Percentiles rank a stretch among this genome's conserved stretches.
These are phyloP conservation scores for Pseudolaguvia tuberculata DNA, from an alignment of 2,113 vertebrate species.

Conservation along the genomic window DNA sequence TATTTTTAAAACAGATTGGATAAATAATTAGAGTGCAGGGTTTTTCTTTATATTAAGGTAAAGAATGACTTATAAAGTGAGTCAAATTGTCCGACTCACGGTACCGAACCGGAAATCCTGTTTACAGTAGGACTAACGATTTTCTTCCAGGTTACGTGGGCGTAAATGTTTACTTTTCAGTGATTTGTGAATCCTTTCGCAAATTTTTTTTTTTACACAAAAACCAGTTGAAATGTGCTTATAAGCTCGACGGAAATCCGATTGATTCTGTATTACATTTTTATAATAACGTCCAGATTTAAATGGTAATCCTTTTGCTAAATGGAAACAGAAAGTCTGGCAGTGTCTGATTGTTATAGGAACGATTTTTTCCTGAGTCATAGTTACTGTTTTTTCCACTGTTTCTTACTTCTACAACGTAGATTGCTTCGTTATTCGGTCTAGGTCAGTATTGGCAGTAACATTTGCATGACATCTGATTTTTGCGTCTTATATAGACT, in stretches of 20 bases:
- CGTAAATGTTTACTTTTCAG: background rate
- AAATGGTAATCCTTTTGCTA: constrained; percentile 1
- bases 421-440: background rate
- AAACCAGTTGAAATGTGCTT: background rate
- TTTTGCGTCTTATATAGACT: background rate
- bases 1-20: background rate
- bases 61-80: background rate
- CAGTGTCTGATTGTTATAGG: background rate
- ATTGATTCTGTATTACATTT: background rate
- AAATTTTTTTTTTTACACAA: background rate
- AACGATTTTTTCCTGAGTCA: background rate
- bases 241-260: background rate
- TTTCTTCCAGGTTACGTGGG: background rate
- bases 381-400: background rate
- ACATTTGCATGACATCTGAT: background rate
- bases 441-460: background rate
- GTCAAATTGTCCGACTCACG: background rate
- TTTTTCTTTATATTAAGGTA: background rate
- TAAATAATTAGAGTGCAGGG: background rate
- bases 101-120: background rate
- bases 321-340: constrained; percentile 34
- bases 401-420: background rate
- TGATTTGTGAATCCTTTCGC: background rate
- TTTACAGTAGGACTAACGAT: background rate
- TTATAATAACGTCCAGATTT: background rate